phyloP scores from a whole-genome alignment of 2,113 vertebrate genomes.

The Amia ocellicauda region DNA sequence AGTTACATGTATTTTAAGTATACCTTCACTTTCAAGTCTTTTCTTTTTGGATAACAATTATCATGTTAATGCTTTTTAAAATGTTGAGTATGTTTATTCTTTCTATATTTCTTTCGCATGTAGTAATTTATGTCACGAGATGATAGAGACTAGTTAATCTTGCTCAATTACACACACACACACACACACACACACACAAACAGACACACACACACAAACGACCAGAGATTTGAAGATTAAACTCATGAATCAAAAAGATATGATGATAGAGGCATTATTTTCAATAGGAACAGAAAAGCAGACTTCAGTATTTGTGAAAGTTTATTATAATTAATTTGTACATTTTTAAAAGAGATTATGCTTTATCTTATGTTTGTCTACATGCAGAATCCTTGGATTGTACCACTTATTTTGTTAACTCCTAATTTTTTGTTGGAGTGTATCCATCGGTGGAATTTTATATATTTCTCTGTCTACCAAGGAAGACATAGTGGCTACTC shows the following conservation, averaged over 20 bases:
- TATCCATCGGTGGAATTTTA: conserved; percentile 57
- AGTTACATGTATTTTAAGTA: too few relatives aligned
- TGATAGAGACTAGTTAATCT: conserved; percentile 17
- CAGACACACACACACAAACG: conserved; percentile 13
- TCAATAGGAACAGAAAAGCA: background rate
- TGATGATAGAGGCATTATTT: background rate
- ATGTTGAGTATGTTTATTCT: conserved; percentile 4
- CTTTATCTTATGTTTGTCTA: background rate
- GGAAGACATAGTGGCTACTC: conserved; percentile 68
- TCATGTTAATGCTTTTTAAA: background rate
- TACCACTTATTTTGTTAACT: conserved; percentile 32
- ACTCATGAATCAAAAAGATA: conserved; percentile 1
- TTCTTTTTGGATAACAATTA: background rate
- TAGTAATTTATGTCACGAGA: conserved; percentile 13
- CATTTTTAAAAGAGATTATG: background rate
- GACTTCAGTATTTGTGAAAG: background rate
- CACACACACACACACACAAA: conserved; percentile 15
- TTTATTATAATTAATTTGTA: background rate
- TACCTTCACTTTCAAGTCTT: too few relatives aligned
- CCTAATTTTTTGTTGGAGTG: conserved; percentile 61
- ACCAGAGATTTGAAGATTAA: conserved; percentile 14
- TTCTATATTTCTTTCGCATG: conserved; percentile 7
- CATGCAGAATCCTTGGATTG: background rate
- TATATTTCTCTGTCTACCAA: conserved; percentile 69
- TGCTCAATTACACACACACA: conserved; percentile 17